Evolutionary conservation across 2,888 invertebrate species (phyloP).

Genomic region (Clusia tigrina): DNA sequence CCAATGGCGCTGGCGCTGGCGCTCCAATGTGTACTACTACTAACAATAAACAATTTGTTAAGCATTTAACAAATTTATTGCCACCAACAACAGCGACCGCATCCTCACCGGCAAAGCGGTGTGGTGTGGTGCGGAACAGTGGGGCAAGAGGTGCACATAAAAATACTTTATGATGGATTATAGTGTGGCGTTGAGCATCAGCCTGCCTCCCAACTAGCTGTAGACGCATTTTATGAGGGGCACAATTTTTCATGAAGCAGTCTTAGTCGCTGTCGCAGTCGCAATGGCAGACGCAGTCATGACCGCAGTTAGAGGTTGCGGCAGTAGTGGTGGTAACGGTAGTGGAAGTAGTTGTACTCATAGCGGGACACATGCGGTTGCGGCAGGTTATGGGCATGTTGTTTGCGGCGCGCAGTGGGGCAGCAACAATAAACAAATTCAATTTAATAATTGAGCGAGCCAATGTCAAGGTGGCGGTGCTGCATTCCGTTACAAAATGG

Average conservation of each 20-base stretch:
- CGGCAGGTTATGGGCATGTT: conserved; percentile 49
- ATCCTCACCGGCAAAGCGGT: conserved; percentile 19
- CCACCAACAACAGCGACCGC: conserved; percentile 43
- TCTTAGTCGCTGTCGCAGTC: not conserved
- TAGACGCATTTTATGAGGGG: conserved; percentile 47
- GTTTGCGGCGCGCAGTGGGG: conserved; percentile 35
- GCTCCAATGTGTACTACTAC: conserved; percentile 43
- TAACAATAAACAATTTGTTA: conserved; percentile 56
- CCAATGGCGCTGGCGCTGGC: not conserved
- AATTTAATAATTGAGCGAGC: conserved; percentile 27
- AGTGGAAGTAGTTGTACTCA: not conserved
- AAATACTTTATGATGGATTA: conserved; percentile 55
- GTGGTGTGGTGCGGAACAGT: not conserved
- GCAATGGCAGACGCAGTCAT: no score
- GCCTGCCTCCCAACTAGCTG: conserved; percentile 26
- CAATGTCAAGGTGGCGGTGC: conserved; percentile 53
- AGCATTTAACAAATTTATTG: conserved; percentile 60
- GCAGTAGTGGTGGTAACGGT: not conserved
- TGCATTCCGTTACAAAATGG: conserved; percentile 45
- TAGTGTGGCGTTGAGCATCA: conserved; percentile 34
- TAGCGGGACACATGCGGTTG: conserved; percentile 44
- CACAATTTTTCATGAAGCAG: conserved; percentile 34
- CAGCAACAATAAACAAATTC: conserved; percentile 28
- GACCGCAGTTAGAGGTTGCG: no score
- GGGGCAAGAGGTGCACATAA: conserved; percentile 40